These are phyloP conservation scores for Bicyclus anynana DNA, from an alignment of 1,140 invertebrate genomes.

Conservation along the genomic window DNA sequence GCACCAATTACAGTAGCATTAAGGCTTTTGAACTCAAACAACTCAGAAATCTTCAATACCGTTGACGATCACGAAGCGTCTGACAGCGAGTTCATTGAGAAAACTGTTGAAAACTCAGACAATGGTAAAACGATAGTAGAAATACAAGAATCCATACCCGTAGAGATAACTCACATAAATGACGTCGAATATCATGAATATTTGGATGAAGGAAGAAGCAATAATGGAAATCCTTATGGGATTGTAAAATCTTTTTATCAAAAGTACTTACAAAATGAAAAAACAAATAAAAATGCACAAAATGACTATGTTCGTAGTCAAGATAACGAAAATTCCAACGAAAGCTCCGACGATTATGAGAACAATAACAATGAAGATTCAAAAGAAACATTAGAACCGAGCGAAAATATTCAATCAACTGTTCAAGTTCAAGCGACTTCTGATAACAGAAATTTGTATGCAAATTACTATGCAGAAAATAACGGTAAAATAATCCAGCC, in stretches of 20 bases:
- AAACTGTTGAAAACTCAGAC: slow-evolving; percentile 43
- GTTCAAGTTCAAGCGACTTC: slow-evolving; percentile 40
- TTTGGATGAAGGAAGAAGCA: slow-evolving; percentile 61
- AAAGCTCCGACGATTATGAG: slow-evolving; percentile 34
- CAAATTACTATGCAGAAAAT: slow-evolving; percentile 34
- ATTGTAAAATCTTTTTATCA: slow-evolving; percentile 44
- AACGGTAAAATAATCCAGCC: slow-evolving; percentile 54
- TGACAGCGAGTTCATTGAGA: slow-evolving; percentile 52
- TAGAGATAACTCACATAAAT: slow-evolving; percentile 69
- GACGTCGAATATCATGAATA: slow-evolving; percentile 74
- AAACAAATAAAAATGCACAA: slow-evolving; percentile 41
- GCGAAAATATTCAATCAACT: slow-evolving; percentile 46
- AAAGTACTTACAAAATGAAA: slow-evolving; percentile 45
- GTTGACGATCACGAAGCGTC: slow-evolving; percentile 55
- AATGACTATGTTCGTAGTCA: slow-evolving; percentile 42
- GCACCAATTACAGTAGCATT: slow-evolving; percentile 78
- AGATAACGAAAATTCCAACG: slow-evolving; percentile 21
- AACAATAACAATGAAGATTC: slow-evolving; percentile 33
- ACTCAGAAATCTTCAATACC: slow-evolving; percentile 43
- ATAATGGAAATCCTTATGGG: slow-evolving; percentile 42
- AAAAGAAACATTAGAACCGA: slow-evolving; percentile 46
- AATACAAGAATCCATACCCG: slow-evolving; percentile 79
- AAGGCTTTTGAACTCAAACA: slow-evolving; percentile 66
- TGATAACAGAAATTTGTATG: slow-evolving; percentile 36
- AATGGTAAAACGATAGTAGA: slow-evolving; percentile 76